Evolutionary conservation across 35 echinoderm and acorn worm genomes (phyloP), one percentile per base, ranked within the genome.

Genomic region (Eucidaris tribuloides): DNA sequence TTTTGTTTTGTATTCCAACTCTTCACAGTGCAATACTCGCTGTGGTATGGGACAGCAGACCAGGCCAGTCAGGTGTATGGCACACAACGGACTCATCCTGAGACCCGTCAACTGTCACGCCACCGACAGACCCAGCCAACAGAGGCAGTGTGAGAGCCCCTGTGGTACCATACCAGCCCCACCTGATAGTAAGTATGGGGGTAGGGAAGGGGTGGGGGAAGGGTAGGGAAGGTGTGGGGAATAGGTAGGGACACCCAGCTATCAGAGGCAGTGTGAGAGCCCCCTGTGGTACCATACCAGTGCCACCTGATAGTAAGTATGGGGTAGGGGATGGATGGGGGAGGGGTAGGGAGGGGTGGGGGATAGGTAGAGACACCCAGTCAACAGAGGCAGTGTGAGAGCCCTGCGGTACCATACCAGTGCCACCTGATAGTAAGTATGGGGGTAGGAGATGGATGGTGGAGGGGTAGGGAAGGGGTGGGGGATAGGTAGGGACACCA

Each of bases 31-130:
- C 65, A 86, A 78, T 42, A 76, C 90, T 17, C 70, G 77, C 34
- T 98, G 95, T 79, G 95, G 95, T 20, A 65, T 68, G 57, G 95
- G 95, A 23, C 86, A 90, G 33, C 62, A 70, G 45, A 85, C 36
- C 17, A 39, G 90, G n/a, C 70, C 76, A 28, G 85, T 93, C 25
- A 62, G 79, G 17, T 98, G 95, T 54, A 54, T 81, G 35, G 77
- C 90, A n/a, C 83, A 88, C 58, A 89, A 56, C 24, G 83, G 87
- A 38, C 62, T 76, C 19, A 74, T 86, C 23, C 65, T 98, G 2
- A 20, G 48, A 24, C 28, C 81, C 15, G 44, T 68, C 14, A 55
- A 93, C 82, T 98, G 95, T 45, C 62, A 72, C 62, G 63, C 49
- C 20, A 22, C 76, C 2, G 59, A 50, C 35, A 88, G 71, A 58